Conservation (phyloP, 2,113 vertebrate species). For the Todiramphus chloris region DNA sequence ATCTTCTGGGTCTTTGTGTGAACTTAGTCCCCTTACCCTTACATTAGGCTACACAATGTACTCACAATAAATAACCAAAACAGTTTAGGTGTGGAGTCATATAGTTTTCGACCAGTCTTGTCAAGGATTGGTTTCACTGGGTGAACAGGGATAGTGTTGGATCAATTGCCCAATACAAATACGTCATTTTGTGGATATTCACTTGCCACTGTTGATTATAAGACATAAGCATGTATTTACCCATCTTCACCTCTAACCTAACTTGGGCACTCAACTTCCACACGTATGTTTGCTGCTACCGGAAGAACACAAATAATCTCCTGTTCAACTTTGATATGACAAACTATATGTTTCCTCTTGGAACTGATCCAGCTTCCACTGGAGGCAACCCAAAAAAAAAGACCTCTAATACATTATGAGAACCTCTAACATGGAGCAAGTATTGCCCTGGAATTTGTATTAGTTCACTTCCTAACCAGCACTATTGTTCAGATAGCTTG, state of each 20-base stretch:
- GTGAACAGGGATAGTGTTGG: not conserved
- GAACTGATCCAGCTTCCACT: not conserved
- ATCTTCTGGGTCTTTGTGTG: not conserved
- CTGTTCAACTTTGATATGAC: not conserved
- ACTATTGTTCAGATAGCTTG: not conserved
- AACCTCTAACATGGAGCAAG: not conserved
- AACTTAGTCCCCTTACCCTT: not conserved
- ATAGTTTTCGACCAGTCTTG: not conserved
- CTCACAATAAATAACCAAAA: not conserved
- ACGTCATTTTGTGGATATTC: not conserved
- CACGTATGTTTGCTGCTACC: not conserved
- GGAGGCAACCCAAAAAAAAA: not conserved
- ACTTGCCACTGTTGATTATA: not conserved
- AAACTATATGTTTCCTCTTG: not conserved
- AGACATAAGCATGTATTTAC: not conserved
- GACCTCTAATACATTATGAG: not conserved
- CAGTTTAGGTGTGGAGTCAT: not conserved
- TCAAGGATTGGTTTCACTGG: not conserved
- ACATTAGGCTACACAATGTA: not conserved
- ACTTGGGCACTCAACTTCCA: not conserved
- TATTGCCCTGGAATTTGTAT: not conserved
- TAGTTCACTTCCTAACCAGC: not conserved
- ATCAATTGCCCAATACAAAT: not conserved
- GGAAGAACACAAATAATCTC: not conserved
- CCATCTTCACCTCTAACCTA: not conserved